Evolutionary conservation across 2,113 vertebrate genomes (phyloP).

Genomic region (Ammodytes marinus): DNA sequence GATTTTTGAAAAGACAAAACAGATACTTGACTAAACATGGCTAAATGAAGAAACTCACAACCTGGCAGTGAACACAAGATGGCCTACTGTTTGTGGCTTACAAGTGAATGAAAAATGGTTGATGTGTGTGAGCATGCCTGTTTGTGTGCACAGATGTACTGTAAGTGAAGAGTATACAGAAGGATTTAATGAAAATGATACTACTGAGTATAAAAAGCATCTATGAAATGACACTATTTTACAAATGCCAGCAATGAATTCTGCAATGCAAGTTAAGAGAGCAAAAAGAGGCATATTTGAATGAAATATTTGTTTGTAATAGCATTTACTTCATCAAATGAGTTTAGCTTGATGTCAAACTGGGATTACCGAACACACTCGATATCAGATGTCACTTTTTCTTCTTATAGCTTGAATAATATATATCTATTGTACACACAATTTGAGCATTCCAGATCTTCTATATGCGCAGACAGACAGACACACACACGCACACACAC

Average conservation of each 20-base stretch:
- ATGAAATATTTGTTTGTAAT: constrained; percentile 47
- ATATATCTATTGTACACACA: constrained; percentile 65
- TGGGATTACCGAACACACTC: constrained; percentile 43
- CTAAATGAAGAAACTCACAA: constrained; percentile 10
- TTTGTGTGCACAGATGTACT: constrained; percentile 58
- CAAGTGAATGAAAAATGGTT: constrained; percentile 47
- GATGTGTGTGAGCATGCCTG: constrained; percentile 64
- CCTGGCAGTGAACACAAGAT: constrained; percentile 1
- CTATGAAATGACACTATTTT: constrained; percentile 56
- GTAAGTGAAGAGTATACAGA: constrained; percentile 48
- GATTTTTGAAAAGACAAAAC: neutral
- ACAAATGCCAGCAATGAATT: constrained; percentile 53
- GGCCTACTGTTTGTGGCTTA: constrained; percentile 56
- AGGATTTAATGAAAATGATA: constrained; percentile 18
- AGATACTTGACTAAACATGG: neutral
- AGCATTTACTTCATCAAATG: constrained; percentile 50
- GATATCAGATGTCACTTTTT: constrained; percentile 72
- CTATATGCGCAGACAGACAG: constrained; percentile 43
- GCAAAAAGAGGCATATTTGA: constrained; percentile 41
- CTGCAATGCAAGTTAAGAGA: constrained; percentile 44
- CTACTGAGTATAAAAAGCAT: constrained; percentile 31
- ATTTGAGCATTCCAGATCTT: constrained; percentile 51
- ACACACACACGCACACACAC: constrained; percentile 19
- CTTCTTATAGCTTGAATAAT: constrained; percentile 55
- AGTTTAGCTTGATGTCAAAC: constrained; percentile 44